These are phyloP conservation scores for Erythrocercus mccallii DNA, from an alignment of 2,113 vertebrate genomes.

Conservation along the genomic window DNA sequence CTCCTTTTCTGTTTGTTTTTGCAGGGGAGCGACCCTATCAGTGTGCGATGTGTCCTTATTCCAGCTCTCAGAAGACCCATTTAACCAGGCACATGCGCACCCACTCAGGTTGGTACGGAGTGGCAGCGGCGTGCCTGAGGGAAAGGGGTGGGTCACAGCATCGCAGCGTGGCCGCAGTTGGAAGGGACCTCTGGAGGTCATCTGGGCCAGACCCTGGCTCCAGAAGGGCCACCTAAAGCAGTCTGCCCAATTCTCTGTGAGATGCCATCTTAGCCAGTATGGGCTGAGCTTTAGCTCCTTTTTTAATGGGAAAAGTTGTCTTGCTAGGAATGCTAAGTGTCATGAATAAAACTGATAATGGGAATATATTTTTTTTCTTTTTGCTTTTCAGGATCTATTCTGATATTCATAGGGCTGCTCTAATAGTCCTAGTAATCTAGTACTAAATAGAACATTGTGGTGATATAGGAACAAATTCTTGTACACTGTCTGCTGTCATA, in stretches of 20 bases:
- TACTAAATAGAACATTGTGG: background rate
- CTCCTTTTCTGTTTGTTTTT: slow-evolving; percentile 34
- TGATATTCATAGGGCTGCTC: background rate
- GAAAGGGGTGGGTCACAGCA: background rate
- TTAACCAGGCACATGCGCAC: slow-evolving; percentile 97
- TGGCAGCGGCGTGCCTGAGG: background rate
- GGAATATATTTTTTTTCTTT: background rate
- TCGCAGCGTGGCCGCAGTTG: background rate
- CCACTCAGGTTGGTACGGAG: slow-evolving; percentile 88
- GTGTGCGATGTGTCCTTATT: slow-evolving; percentile 93
- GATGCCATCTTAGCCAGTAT: background rate
- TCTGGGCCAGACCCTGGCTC: background rate
- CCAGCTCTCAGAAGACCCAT: slow-evolving; percentile 98
- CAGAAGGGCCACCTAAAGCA: background rate
- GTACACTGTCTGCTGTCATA: background rate
- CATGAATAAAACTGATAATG: background rate
- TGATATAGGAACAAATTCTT: background rate
- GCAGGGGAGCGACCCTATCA: slow-evolving; percentile 94
- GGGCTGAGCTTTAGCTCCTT: background rate
- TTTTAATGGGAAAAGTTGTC: background rate
- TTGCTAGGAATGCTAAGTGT: background rate
- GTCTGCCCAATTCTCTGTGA: background rate
- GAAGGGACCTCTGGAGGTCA: background rate
- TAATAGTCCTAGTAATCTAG: background rate
- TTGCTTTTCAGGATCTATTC: background rate